These are phyloP conservation scores for Paracanthobrama guichenoti DNA, from an alignment of 2,113 vertebrate genomes.

Conservation along the genomic window DNA sequence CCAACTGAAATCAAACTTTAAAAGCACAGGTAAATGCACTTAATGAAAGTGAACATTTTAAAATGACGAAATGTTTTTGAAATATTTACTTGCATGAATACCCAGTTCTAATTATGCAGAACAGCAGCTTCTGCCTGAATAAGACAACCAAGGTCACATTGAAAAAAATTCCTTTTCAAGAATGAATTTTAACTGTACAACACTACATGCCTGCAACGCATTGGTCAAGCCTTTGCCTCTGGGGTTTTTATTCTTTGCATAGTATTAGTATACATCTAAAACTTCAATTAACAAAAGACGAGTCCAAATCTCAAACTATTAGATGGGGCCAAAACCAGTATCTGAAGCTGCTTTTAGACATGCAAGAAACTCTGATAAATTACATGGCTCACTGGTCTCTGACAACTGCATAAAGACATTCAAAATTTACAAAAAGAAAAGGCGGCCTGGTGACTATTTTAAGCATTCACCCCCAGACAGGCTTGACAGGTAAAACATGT, in stretches of 20 bases:
- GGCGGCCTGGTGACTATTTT: not conserved
- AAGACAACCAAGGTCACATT: not conserved
- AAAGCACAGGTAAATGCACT: not conserved
- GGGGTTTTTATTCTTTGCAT: not conserved
- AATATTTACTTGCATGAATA: not conserved
- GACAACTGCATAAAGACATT: conserved; percentile 36
- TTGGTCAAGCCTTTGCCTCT: not conserved
- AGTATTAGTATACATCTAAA: not conserved
- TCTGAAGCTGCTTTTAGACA: conserved; percentile 35
- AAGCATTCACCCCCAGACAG: not conserved
- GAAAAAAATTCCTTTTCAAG: not conserved
- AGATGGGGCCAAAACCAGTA: not conserved
- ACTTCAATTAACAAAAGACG: conserved; percentile 28
- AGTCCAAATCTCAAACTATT: conserved; percentile 34
- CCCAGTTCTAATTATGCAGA: no score
- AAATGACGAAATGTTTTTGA: not conserved
- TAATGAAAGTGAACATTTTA: no score
- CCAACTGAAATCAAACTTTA: not conserved
- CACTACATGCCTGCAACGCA: not conserved
- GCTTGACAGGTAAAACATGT: conserved; percentile 3
- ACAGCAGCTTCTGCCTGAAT: not conserved
- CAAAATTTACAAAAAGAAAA: not conserved
- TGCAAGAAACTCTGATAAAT: conserved; percentile 29
- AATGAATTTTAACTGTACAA: not conserved
- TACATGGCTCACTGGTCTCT: not conserved